Conservation (phyloP, 2,888 invertebrate species). For the Pocota personata region DNA sequence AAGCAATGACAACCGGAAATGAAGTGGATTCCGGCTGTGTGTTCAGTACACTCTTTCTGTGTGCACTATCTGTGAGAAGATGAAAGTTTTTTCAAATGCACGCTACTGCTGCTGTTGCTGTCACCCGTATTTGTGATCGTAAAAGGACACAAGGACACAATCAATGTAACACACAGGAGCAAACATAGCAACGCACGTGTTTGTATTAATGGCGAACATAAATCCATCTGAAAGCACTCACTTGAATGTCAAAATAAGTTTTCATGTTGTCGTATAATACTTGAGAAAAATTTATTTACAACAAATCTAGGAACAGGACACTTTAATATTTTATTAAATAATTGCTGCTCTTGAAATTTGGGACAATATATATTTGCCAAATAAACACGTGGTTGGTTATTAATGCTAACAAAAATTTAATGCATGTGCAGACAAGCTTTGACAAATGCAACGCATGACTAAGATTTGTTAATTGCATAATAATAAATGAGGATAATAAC, state of each 20-base stretch:
- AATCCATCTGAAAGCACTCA: conserved; percentile 50
- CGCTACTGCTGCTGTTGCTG: neutral
- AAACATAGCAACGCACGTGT: neutral
- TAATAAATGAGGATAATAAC: neutral
- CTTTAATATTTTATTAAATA: neutral
- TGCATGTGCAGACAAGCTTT: neutral
- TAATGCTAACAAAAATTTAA: neutral
- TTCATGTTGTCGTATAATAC: neutral
- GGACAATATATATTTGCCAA: neutral
- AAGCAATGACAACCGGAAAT: conserved; percentile 70
- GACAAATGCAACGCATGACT: neutral
- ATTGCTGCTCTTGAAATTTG: neutral
- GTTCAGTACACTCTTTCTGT: neutral
- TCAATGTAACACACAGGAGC: neutral
- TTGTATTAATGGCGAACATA: conserved; percentile 47
- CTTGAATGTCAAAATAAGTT: conserved; percentile 50
- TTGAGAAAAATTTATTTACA: neutral
- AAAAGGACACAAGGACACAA: neutral
- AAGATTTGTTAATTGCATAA: conserved; percentile 8
- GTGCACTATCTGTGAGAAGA: conserved; percentile 1
- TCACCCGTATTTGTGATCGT: neutral
- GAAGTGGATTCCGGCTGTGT: conserved; percentile 65
- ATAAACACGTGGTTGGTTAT: neutral
- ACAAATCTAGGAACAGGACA: neutral
- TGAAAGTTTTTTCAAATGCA: neutral